Conservation (phyloP, 1,140 invertebrate genomes). For the Asobara japonica region DNA sequence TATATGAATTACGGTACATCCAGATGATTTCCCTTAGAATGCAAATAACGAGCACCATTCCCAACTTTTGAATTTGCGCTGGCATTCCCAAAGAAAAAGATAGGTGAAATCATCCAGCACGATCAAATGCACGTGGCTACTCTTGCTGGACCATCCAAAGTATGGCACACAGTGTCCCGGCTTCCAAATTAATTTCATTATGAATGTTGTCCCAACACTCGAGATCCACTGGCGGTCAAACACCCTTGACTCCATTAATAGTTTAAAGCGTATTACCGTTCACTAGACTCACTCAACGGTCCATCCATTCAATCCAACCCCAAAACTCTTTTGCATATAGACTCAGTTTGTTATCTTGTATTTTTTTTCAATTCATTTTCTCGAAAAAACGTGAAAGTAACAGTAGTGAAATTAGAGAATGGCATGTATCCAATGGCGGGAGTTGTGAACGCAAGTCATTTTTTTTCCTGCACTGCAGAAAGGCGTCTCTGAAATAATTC, state of each 20-base stretch:
- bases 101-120: not conserved
- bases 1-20: not conserved
- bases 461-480: too few relatives aligned
- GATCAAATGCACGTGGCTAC: not conserved
- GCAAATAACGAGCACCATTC: not conserved
- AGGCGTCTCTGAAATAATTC: too few relatives aligned
- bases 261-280: constrained; percentile 60
- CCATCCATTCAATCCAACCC: not conserved
- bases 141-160: not conserved
- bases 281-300: not conserved
- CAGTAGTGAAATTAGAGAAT: too few relatives aligned
- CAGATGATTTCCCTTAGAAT: not conserved
- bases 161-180: constrained; percentile 5
- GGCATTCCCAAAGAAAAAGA: not conserved
- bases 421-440: too few relatives aligned
- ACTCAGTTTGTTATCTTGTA: too few relatives aligned
- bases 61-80: not conserved
- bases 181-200: constrained; percentile 66
- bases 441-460: too few relatives aligned
- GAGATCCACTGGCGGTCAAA: constrained; percentile 62
- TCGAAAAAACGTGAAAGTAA: too few relatives aligned
- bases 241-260: constrained; percentile 60
- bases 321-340: not conserved
- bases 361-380: too few relatives aligned
- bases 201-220: constrained; percentile 67